Evolutionary conservation across 2,888 invertebrate species (phyloP).

Genomic region (Drosophila lutescens): DNA sequence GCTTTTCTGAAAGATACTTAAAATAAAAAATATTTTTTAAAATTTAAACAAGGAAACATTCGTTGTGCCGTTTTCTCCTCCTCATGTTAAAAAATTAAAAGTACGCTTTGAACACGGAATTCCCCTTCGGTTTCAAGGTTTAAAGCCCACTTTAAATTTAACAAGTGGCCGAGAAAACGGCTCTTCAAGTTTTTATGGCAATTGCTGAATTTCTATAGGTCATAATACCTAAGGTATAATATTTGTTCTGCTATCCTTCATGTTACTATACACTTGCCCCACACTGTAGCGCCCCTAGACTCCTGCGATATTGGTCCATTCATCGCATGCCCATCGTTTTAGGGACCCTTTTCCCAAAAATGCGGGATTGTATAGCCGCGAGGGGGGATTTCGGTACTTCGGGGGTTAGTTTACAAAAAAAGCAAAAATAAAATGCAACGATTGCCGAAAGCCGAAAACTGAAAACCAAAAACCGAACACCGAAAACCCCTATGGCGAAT

Average conservation of each 20-base stretch:
- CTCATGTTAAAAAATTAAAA: too few species aligned
- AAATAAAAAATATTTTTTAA: too few species aligned
- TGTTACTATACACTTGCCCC: background rate
- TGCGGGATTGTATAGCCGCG: conserved; percentile 22
- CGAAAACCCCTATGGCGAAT: conserved; percentile 38
- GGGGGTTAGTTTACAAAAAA: conserved; percentile 18
- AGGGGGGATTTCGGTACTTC: background rate
- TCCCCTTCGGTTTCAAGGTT: too few species aligned
- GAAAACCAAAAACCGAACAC: background rate
- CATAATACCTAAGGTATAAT: too few species aligned
- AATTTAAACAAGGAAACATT: too few species aligned
- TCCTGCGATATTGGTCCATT: conserved; percentile 22
- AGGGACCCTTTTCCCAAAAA: conserved; percentile 10
- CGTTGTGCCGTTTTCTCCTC: too few species aligned
- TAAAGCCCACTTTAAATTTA: too few species aligned
- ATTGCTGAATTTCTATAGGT: too few species aligned
- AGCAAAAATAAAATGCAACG: conserved; percentile 4
- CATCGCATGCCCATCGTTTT: conserved; percentile 2
- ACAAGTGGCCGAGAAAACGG: too few species aligned
- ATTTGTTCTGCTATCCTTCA: background rate
- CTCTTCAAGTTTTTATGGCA: too few species aligned
- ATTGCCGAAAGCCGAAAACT: background rate
- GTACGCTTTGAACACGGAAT: too few species aligned
- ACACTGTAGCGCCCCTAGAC: conserved; percentile 31
- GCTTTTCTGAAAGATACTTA: too few species aligned